These are phyloP conservation scores for Cheilosia pagana DNA, from an alignment of 2,888 invertebrate species.

Conservation along the genomic window DNA sequence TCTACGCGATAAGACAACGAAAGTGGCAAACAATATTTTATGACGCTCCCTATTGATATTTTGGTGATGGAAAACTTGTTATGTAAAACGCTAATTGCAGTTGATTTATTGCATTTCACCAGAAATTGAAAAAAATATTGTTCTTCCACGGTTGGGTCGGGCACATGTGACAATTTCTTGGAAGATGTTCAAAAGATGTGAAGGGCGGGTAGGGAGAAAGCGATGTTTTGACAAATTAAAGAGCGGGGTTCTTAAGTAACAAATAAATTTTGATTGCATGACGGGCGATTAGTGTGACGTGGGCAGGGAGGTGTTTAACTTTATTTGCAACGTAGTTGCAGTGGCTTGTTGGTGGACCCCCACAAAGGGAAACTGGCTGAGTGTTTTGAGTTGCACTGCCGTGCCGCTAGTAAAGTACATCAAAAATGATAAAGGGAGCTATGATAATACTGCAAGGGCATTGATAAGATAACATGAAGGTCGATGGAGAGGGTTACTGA, in stretches of 20 bases:
- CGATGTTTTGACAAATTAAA: too few relatives aligned
- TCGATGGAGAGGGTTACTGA: neutral
- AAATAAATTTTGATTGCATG: too few relatives aligned
- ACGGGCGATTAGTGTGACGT: neutral
- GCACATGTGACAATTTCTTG: neutral
- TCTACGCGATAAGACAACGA: conserved; percentile 41
- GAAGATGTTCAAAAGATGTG: neutral
- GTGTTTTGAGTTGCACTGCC: neutral
- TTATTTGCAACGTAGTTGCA: too few relatives aligned
- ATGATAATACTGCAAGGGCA: too few relatives aligned
- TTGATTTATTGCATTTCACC: conserved; percentile 54
- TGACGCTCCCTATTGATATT: neutral
- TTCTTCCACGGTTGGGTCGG: neutral
- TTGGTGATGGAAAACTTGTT: conserved; percentile 24
- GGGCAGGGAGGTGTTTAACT: neutral
- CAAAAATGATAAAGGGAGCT: neutral
- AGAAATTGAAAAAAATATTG: conserved; percentile 25
- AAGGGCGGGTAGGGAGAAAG: too few relatives aligned
- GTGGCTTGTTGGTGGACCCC: neutral
- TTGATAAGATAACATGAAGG: conserved; percentile 2
- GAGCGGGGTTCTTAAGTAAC: too few relatives aligned
- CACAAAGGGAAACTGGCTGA: neutral
- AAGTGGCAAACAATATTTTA: conserved; percentile 10
- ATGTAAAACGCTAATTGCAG: conserved; percentile 59
- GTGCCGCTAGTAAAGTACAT: neutral